A percentile compares a stretch with the other conserved stretches of the same genome.
phyloP scores from a whole-genome alignment of 2,797 vertebrate genomes.

The Pangasius larnaudii region DNA sequence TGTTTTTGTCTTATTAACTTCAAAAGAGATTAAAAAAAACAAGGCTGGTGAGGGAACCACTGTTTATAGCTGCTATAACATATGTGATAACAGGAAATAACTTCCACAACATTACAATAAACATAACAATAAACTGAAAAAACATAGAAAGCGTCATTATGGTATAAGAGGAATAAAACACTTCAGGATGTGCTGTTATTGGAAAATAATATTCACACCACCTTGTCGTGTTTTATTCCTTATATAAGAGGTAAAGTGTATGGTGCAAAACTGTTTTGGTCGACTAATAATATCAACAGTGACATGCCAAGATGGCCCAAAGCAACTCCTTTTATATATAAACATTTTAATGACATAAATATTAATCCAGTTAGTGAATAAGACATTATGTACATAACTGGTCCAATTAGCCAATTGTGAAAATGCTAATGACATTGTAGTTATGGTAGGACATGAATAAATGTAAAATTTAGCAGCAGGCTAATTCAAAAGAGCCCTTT shows the following conservation, averaged over 20 bases:
- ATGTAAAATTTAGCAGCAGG: background rate
- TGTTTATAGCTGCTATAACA: background rate
- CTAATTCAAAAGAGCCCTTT: background rate
- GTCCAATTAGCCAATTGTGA: background rate
- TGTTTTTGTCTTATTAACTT: too few species aligned
- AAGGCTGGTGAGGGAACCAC: too few species aligned
- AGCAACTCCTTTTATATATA: background rate
- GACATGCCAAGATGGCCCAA: background rate
- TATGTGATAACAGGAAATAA: background rate
- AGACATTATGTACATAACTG: background rate
- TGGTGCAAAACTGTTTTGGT: background rate
- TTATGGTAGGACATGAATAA: background rate
- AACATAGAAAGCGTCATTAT: background rate
- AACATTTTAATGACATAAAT: background rate
- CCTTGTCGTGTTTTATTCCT: background rate
- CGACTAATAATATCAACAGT: background rate
- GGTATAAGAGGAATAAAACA: background rate
- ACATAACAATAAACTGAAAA: background rate
- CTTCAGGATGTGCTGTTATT: background rate
- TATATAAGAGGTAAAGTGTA: background rate
- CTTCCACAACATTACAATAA: background rate
- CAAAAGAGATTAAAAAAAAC: too few species aligned
- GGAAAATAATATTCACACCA: background rate
- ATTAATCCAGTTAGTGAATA: background rate
- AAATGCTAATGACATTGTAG: background rate